Conservation (phyloP, 1,140 invertebrate genomes). For the Sinella curviseta region DNA sequence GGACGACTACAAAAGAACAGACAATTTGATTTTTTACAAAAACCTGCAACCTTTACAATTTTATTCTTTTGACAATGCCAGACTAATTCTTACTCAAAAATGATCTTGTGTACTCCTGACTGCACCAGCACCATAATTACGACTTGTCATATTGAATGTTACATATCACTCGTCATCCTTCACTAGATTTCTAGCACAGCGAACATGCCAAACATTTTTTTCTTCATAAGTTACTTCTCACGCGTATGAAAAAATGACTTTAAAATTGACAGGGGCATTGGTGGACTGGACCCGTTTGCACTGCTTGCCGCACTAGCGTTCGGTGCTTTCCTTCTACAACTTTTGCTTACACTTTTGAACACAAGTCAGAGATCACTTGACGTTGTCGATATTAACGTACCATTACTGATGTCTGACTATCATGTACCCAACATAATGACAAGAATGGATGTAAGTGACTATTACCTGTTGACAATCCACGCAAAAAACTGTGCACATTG, state of each 20-base stretch:
- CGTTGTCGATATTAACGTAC: conserved; percentile 46
- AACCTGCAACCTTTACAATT: no score
- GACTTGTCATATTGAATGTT: no score
- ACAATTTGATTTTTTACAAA: neutral
- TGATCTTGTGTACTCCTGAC: no score
- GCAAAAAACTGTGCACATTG: no score
- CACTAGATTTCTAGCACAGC: no score
- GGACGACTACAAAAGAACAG: neutral
- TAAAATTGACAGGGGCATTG: conserved; percentile 30
- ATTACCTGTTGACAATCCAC: no score
- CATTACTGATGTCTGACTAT: conserved; percentile 47
- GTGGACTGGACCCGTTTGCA: conserved; percentile 49
- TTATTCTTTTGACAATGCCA: no score
- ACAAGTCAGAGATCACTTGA: conserved; percentile 47
- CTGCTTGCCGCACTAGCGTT: conserved; percentile 48
- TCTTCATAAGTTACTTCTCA: no score
- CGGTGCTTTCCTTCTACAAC: conserved; percentile 49
- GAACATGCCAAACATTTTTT: no score
- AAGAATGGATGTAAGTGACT: conserved; percentile 43
- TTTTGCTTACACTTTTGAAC: conserved; percentile 46
- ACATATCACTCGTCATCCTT: no score
- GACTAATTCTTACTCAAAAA: no score
- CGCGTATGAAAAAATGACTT: conserved; percentile 14
- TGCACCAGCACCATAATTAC: no score
- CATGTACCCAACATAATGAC: conserved; percentile 45